Evolutionary conservation across 2,888 invertebrate species (phyloP).

Genomic region (Keiferia lycopersicella): DNA sequence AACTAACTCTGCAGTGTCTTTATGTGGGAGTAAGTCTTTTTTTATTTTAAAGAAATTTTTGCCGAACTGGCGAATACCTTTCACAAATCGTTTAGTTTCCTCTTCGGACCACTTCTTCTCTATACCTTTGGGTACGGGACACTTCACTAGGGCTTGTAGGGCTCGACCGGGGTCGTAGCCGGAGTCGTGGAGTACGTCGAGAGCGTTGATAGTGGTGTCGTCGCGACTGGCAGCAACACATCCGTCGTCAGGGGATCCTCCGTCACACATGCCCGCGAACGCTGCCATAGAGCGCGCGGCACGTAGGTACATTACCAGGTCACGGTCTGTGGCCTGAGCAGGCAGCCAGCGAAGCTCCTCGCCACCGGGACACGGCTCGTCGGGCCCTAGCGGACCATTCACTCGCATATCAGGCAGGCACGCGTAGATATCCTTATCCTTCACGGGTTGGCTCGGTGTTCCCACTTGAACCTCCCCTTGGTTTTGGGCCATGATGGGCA

Average conservation of each 20-base stretch:
- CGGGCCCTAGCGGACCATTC: slow-evolving; percentile 73
- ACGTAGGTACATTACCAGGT: slow-evolving; percentile 97
- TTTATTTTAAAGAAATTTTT: slow-evolving; percentile 99
- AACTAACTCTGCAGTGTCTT: slow-evolving; percentile 98
- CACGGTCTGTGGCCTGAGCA: slow-evolving; percentile 94
- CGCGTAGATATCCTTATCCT: slow-evolving; percentile 78
- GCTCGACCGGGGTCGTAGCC: slow-evolving; percentile 98
- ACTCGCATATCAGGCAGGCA: slow-evolving; percentile 80
- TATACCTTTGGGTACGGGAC: slow-evolving; percentile 97
- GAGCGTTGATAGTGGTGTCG: slow-evolving; percentile 98
- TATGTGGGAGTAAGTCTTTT: slow-evolving; percentile 97
- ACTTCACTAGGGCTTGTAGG: slow-evolving; percentile 97
- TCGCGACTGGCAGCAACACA: slow-evolving; percentile 98
- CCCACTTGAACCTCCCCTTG: slow-evolving; percentile 79
- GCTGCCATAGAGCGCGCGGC: slow-evolving; percentile 99
- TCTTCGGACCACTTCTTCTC: slow-evolving; percentile 99
- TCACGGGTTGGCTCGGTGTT: slow-evolving; percentile 76
- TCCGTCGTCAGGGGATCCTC: slow-evolving; percentile 97
- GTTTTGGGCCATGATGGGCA: slow-evolving; percentile 76
- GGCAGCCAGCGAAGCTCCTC: slow-evolving; percentile 98
- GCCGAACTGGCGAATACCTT: slow-evolving; percentile 98
- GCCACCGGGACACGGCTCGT: slow-evolving; percentile 79
- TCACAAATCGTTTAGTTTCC: slow-evolving; percentile 98
- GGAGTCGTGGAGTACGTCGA: slow-evolving; percentile 97
- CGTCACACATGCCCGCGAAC: slow-evolving; percentile 99